These are phyloP conservation scores for Cebidichthys violaceus DNA, from an alignment of 2,113 vertebrate species.

Conservation along the genomic window DNA sequence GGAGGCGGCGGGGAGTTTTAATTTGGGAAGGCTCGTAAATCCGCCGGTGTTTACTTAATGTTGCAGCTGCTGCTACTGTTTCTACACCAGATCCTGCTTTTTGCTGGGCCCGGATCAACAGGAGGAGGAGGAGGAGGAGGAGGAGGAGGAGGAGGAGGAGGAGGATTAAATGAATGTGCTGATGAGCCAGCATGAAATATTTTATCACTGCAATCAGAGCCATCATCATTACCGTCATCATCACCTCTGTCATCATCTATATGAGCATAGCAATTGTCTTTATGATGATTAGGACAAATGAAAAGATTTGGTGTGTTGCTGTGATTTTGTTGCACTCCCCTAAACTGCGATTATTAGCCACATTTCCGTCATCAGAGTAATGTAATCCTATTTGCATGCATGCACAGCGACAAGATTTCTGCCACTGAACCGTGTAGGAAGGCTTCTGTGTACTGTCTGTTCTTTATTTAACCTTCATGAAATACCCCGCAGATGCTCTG, in stretches of 20 bases:
- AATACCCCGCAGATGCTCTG: constrained; percentile 48
- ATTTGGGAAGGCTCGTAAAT: constrained; percentile 48
- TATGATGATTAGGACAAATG: constrained; percentile 12
- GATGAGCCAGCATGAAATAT: constrained; percentile 30
- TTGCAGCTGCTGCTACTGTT: constrained; percentile 36
- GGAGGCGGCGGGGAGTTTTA: constrained; percentile 39
- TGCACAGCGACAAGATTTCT: background rate
- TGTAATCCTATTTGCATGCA: constrained; percentile 34
- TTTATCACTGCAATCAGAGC: constrained; percentile 47
- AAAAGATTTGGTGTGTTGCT: background rate
- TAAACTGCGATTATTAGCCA: constrained; percentile 26
- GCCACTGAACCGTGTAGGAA: constrained; percentile 6
- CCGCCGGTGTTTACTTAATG: constrained; percentile 48
- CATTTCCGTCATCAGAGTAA: constrained; percentile 32
- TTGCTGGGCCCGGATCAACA: background rate
- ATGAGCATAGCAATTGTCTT: constrained; percentile 9
- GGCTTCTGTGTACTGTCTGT: constrained; percentile 2
- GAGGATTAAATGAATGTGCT: constrained; percentile 15
- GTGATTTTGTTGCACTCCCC: background rate
- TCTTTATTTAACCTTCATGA: constrained; percentile 55
- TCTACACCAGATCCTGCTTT: constrained; percentile 2
- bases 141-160: constrained; percentile 9
- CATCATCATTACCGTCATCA: constrained; percentile 40
- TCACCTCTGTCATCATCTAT: constrained; percentile 12
- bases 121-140: constrained; percentile 13